phyloP scores from a whole-genome alignment of 2,888 invertebrate species.

The Xestia ashworthii region DNA sequence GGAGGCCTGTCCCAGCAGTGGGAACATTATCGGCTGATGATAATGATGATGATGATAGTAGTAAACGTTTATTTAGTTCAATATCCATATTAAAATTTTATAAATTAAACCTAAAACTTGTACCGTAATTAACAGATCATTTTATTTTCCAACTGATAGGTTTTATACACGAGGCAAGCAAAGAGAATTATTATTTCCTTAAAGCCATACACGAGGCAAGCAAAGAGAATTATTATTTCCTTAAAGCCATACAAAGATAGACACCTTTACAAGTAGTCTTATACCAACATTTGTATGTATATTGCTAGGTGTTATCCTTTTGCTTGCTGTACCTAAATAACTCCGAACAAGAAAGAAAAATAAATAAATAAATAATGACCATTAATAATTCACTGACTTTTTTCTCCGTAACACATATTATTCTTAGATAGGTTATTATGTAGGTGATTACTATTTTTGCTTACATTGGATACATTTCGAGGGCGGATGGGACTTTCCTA shows the following conservation, averaged over 20 bases:
- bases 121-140: conserved; percentile 14
- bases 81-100: conserved; percentile 5
- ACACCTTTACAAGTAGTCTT: conserved; percentile 1
- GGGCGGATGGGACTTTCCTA: neutral
- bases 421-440: neutral
- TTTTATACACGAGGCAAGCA: conserved; percentile 24
- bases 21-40: too few relatives aligned
- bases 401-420: neutral
- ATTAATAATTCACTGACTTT: conserved; percentile 20
- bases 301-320: conserved; percentile 13
- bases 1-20: too few relatives aligned
- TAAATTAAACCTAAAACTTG: conserved; percentile 18
- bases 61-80: neutral
- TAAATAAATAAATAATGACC: neutral
- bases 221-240: conserved; percentile 35
- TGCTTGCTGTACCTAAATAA: conserved; percentile 15
- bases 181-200: conserved; percentile 35
- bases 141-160: conserved; percentile 21
- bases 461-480: conserved; percentile 6
- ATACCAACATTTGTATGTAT: neutral
- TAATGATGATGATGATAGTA: too few relatives aligned
- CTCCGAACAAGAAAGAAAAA: neutral
- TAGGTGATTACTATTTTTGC: conserved; percentile 15
- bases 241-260: conserved; percentile 3
- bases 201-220: conserved; percentile 1